These are phyloP conservation scores for Drosophila emarginata DNA, from an alignment of 2,888 invertebrate species.

Conservation along the genomic window DNA sequence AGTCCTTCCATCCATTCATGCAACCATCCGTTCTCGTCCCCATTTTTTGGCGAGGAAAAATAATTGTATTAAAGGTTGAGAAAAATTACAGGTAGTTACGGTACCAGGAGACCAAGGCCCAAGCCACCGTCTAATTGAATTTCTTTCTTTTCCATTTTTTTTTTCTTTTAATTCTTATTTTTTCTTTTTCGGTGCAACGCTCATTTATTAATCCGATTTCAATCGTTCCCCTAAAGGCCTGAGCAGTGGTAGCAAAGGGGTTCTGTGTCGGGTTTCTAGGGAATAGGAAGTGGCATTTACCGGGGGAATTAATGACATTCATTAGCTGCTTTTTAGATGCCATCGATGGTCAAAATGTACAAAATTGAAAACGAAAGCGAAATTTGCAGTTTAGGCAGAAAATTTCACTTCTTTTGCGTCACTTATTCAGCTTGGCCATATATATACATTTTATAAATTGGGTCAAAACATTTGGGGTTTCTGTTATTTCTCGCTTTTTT, in stretches of 20 bases:
- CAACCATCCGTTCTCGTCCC: constrained; percentile 1
- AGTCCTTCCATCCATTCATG: constrained; percentile 12
- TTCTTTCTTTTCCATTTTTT: constrained; percentile 21
- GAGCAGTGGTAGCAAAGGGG: constrained; percentile 17
- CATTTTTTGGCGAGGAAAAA: constrained; percentile 22
- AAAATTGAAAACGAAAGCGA: constrained; percentile 34
- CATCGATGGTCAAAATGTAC: constrained; percentile 40
- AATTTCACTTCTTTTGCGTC: background rate
- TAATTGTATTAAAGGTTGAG: constrained; percentile 67
- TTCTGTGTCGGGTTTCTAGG: constrained; percentile 5
- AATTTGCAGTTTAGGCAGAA: constrained; percentile 1
- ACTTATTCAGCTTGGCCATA: background rate
- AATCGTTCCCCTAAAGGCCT: constrained; percentile 58
- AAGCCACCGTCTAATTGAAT: constrained; percentile 68
- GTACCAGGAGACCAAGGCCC: constrained; percentile 23
- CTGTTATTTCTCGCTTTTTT: constrained; percentile 18
- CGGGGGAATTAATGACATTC: constrained; percentile 72
- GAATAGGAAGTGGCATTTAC: constrained; percentile 34
- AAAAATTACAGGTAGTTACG: constrained; percentile 66
- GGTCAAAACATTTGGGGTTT: constrained; percentile 55
- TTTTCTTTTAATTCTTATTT: constrained; percentile 20
- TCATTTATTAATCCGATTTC: constrained; percentile 79
- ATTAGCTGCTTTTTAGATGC: constrained; percentile 72
- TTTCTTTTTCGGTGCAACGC: constrained; percentile 51
- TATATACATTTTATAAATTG: constrained; percentile 51